A percentile compares a stretch with the other conserved stretches of the same genome.
Conservation (phyloP, 2,888 invertebrate genomes). For the Synanthedon tipuliformis region DNA sequence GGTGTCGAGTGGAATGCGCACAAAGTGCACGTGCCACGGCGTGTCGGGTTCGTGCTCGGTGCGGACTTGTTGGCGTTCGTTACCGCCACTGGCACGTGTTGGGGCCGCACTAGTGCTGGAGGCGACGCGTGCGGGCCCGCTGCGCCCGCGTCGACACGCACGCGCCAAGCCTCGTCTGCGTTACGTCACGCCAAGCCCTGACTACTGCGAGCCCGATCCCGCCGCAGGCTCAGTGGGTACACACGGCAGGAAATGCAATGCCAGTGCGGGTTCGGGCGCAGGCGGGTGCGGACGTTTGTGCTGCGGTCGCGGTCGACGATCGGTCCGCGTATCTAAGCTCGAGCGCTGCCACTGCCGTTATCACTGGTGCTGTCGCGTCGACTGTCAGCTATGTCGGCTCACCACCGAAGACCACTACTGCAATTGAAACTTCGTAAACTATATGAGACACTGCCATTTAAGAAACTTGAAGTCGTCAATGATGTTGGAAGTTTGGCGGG, state of each 20-base stretch:
- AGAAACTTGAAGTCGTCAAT: too few relatives aligned
- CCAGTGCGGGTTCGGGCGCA: conserved; percentile 70
- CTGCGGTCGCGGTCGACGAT: conserved; percentile 84
- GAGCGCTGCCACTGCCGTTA: conserved; percentile 88
- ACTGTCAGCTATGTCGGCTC: conserved; percentile 84
- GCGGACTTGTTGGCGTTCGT: conserved; percentile 83
- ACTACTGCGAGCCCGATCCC: conserved; percentile 82
- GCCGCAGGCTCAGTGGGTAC: conserved; percentile 83
- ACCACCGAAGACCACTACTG: conserved; percentile 80
- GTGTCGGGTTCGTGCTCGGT: conserved; percentile 86
- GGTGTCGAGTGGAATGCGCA: conserved; percentile 65
- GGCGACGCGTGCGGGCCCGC: conserved; percentile 49
- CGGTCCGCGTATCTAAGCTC: conserved; percentile 74
- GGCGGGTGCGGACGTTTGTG: conserved; percentile 85
- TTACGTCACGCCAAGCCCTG: conserved; percentile 83
- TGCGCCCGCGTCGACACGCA: conserved; percentile 38
- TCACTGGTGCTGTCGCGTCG: conserved; percentile 89
- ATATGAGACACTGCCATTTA: too few relatives aligned
- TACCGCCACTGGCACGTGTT: conserved; percentile 74
- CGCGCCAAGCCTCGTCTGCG: conserved; percentile 73
- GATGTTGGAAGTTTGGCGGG: too few relatives aligned
- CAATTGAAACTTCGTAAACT: conserved; percentile 40
- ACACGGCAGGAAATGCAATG: conserved; percentile 79
- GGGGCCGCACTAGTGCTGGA: conserved; percentile 63
- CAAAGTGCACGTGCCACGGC: conserved; percentile 86